Percentiles rank a stretch among this genome's conserved stretches.
Evolutionary conservation across 2,888 invertebrate species (phyloP).

Genomic region (Brachyptera putata): DNA sequence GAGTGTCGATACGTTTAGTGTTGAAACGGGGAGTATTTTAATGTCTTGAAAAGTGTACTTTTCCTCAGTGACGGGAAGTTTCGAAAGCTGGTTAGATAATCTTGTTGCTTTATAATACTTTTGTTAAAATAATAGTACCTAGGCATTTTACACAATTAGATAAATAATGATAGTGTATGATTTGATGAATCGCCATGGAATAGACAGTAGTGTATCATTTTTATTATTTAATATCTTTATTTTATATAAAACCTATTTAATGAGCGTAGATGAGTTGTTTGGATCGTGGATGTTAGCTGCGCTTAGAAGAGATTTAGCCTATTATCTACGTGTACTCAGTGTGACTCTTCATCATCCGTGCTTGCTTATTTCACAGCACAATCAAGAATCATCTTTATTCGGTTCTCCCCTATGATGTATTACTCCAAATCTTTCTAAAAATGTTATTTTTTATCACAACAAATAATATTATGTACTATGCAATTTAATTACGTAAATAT

Average conservation of each 20-base stretch:
- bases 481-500: slow-evolving; percentile 27
- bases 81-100: slow-evolving; percentile 2
- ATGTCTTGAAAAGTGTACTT: slow-evolving; percentile 14
- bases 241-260: too few relatives aligned
- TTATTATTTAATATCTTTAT: too few relatives aligned
- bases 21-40: slow-evolving; percentile 15
- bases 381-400: too few relatives aligned
- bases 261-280: too few relatives aligned
- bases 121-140: neutral
- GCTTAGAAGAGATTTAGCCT: too few relatives aligned
- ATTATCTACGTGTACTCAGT: neutral
- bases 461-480: slow-evolving; percentile 19
- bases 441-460: slow-evolving; percentile 28
- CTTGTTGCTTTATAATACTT: neutral
- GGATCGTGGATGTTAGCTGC: too few relatives aligned
- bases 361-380: neutral
- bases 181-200: too few relatives aligned
- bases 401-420: slow-evolving; percentile 16
- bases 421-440: slow-evolving; percentile 16
- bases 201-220: too few relatives aligned
- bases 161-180: neutral
- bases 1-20: slow-evolving; percentile 20
- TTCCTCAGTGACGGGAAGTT: neutral
- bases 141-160: neutral
- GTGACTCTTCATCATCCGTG: neutral